A percentile compares a stretch with the other conserved stretches of the same genome.
These are phyloP conservation scores for Ambastaia sidthimunki DNA, from an alignment of 2,797 vertebrate genomes.

Conservation along the genomic window DNA sequence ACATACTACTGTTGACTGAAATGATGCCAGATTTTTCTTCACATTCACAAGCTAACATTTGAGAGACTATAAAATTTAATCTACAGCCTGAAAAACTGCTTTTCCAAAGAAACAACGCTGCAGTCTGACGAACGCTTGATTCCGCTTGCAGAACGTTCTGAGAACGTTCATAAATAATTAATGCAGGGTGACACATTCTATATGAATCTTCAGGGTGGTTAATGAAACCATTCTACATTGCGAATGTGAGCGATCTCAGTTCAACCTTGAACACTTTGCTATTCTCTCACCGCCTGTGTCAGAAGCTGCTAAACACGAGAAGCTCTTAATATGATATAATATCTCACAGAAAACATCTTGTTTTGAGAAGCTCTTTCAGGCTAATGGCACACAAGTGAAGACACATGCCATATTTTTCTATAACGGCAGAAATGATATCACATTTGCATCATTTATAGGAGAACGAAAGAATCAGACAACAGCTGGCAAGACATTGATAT, in stretches of 20 bases:
- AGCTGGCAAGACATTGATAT: slow-evolving; percentile 21
- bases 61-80: background rate
- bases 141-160: background rate
- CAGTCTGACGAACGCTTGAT: background rate
- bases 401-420: slow-evolving; percentile 35
- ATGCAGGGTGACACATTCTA: slow-evolving; percentile 10
- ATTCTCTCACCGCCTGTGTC: background rate
- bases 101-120: background rate
- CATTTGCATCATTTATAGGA: slow-evolving; percentile 41
- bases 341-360: slow-evolving; percentile 25
- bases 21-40: too few species aligned
- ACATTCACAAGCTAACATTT: background rate
- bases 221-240: background rate
- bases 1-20: too few species aligned
- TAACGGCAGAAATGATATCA: slow-evolving; percentile 19
- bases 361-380: slow-evolving; percentile 20
- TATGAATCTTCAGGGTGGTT: background rate
- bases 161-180: background rate
- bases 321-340: slow-evolving; percentile 17
- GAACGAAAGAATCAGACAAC: slow-evolving; percentile 7
- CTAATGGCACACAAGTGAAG: slow-evolving; percentile 21
- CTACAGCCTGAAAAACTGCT: background rate
- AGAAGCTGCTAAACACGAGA: slow-evolving; percentile 4
- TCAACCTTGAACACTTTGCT: background rate
- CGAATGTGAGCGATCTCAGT: background rate